Evolutionary conservation across 2,797 vertebrate genomes (phyloP), one percentile per base, ranked within the genome.

Genomic region (Hoplostethus atlanticus): DNA sequence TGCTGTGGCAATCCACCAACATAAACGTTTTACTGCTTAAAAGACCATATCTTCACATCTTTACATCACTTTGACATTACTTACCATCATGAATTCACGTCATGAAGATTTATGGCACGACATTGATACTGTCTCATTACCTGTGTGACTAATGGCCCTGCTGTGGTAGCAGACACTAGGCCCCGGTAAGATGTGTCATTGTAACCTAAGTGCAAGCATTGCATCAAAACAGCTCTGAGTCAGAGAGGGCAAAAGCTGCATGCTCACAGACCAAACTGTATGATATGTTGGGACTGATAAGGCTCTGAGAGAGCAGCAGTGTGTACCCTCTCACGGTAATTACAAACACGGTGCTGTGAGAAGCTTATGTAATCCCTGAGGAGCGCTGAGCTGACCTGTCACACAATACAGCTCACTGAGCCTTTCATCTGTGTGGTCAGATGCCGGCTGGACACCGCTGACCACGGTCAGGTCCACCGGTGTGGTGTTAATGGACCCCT

Each of bases 291-390:
- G 21, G 12, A 64, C 75, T 81, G 81, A 87, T 88, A 89, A 85
- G 83, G 57, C 77, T 81, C 86, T 89, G 89, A 84, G 84, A 86
- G 80, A 71, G 53, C 48, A 51, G 74, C 64, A 58, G 68, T 59
- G 61, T 70, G 75, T 73, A 71, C 76, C 90, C 83, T 88, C 87
- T 91, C 86, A 87, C 81, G 78, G 75, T 84, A 89, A 88, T 91
- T 79, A 91, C 81, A 86, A 85, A 87, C 80, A 87, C 47, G 36
- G 63, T 64, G 66, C 76, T 76, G 63, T 69, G 73, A 80, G 65
- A 57, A 72, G 67, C 64, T 92, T 84, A 86, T 80, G 61, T 87
- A 88, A 90, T 76, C 60, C 76, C 79, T n/a, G 72, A 77, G 75
- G 79, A 79, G 82, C 63, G 47, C 61, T 82, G 63, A 74, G 63